Evolutionary conservation across 2,797 vertebrate genomes (phyloP), one percentile per base, ranked within the genome.

Genomic region (Masticophis lateralis): DNA sequence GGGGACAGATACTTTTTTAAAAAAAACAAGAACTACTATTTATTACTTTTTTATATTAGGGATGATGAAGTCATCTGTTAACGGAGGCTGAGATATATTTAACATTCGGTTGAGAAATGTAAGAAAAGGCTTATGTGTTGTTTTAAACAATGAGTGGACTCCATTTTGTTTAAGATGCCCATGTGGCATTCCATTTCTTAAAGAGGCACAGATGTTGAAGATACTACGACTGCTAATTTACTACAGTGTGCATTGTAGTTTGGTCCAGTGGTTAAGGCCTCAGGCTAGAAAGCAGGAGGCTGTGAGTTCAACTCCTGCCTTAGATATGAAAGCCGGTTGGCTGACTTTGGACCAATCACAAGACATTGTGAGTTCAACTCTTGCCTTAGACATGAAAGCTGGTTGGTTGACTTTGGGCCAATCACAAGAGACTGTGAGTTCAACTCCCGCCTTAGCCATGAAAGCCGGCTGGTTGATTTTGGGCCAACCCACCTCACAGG

Each of bases 311-410:
- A n/a, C 12, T 66, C 28, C 28, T 0, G 27, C 27, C 28, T 28
- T 28, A 63, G 11, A 0, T 0, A 0, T 66, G 61, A 66, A n/a
- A 66, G 27, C 27, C 12, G 0, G 28, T 12, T 66, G 1, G 11
- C 0, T 63, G 61, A 27, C 1, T 66, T 66, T 66, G 0, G 4
- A 27, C 61, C 27, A n/a, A 66, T 66, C 61, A 66, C 61, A 63
- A 28, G 61, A 63, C 11, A 63, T 1, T 63, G 25, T 27, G 11
- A 63, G 3, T 63, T 61, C 27, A 66, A 13, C 27, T 66, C 61
- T 11, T 0, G 1, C 12, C 27, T 66, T 63, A 63, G 27, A 0
- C 1, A 0, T 63, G 61, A 63, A 63, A 28, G 11, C 11, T 11
- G 1, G 10, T 10, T 63, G 61, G 27, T 1, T 28, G 11, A 63